Base-by-base conservation (phyloP, 2,888 invertebrate species). In the Lycia hirtaria region DNA sequence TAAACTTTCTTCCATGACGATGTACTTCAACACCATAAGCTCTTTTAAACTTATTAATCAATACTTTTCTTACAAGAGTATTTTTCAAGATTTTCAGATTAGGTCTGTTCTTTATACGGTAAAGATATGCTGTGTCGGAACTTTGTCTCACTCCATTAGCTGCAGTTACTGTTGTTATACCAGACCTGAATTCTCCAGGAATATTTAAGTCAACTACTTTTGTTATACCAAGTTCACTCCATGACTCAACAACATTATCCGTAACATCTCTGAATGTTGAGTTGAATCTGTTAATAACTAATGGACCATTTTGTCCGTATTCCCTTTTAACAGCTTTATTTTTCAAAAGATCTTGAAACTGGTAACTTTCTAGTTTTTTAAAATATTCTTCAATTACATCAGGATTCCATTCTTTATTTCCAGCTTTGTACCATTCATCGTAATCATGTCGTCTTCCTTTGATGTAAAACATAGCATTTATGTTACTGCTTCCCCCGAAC, bases 401-500 rank as follows among this genome's bases (percentile, higher is more conserved):
- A 65, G 93, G 93, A 41, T 67, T 63, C 94, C 94, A 94, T 5
- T 93, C 93, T 0, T 68, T 38, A 53, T 94, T 94, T 1, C 94
- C 94, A 10, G 78, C 73, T 0, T 80, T 70, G 9, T 83, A 85
- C 94, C 94, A 94, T 19, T 73, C 72, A 56, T 92, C 79, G 62
- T 87, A 94, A 67, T 94, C 93, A 0, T 75, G 59, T 0, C 73
- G 71, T 59, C 81, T 88, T 0, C 94, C 94, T 40, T 89, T 89
- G 0, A 93, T 75, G 64, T 93, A 94, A 32, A 94, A 73, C 89
- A 94, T 93, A 14, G 81, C 92, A 73, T 94, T 94, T 0, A 94
- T 72, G 3, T 85, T 85, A 17, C 93, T 93, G 0, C 88, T 82
- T 0, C 94, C 94, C 14, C 94, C 94, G 48, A 94, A 77, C 77